Percentiles rank a stretch among this genome's conserved stretches.
These are phyloP conservation scores for Lasioglossum figueresi DNA, from an alignment of 2,888 invertebrate species.

Conservation along the genomic window DNA sequence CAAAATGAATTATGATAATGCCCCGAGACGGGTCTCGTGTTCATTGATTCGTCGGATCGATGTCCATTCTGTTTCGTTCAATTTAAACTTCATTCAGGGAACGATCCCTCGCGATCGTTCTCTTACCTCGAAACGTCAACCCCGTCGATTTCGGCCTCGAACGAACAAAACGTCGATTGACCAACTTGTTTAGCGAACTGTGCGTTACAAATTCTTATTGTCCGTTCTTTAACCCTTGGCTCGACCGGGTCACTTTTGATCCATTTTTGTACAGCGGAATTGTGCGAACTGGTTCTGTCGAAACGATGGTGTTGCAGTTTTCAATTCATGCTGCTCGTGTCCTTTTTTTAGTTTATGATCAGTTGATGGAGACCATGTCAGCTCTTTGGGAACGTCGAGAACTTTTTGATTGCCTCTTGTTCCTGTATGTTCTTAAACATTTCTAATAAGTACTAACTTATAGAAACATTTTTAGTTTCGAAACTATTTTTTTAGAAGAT, in stretches of 20 bases:
- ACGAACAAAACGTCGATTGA: constrained; percentile 15
- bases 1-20: constrained; percentile 73
- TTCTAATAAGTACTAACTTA: background rate
- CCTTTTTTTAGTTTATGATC: background rate
- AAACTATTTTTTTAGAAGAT: too few relatives aligned
- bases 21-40: constrained; percentile 26
- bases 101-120: constrained; percentile 8
- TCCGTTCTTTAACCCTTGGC: background rate
- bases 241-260: background rate
- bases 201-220: constrained; percentile 3
- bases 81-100: constrained; percentile 62
- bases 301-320: background rate
- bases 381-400: background rate
- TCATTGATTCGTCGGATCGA: constrained; percentile 38
- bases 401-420: background rate
- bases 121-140: constrained; percentile 36
- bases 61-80: constrained; percentile 51
- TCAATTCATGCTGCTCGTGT: background rate
- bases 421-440: background rate
- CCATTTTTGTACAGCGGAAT: background rate
- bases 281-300: background rate
- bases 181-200: constrained; percentile 7
- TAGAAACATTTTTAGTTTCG: too few relatives aligned
- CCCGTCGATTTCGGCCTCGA: constrained; percentile 1
- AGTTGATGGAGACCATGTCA: background rate